Conservation (phyloP, 2,113 vertebrate genomes). For the Cheirogaleus medius region DNA sequence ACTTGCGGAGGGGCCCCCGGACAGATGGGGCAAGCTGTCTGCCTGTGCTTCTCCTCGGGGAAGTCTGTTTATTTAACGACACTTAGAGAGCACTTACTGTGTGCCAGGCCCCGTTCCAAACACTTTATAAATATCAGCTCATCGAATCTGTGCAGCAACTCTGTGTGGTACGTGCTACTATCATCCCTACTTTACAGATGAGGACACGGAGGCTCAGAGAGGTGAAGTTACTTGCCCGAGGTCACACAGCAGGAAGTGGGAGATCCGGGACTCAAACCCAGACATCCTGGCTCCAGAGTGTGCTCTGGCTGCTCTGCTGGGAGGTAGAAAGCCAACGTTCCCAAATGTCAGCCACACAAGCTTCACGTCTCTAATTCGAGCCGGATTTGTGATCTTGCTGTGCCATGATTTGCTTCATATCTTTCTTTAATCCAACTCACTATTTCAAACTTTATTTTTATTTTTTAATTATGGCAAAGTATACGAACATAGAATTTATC, state of each 20-base stretch:
- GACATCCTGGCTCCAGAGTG: not conserved
- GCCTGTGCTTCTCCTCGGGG: rapidly evolving
- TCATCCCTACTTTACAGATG: not conserved
- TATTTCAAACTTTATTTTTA: not conserved
- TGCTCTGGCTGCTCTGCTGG: rapidly evolving
- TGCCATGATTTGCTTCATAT: not conserved
- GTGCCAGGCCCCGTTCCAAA: not conserved
- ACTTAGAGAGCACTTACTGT: not conserved
- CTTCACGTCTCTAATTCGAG: rapidly evolving
- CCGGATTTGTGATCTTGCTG: not conserved
- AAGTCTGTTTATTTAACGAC: not conserved
- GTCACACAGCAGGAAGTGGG: not conserved
- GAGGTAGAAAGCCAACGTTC: rapidly evolving
- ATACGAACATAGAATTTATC: too few relatives aligned
- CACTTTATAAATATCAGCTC: rapidly evolving
- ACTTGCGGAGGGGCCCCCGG: not conserved
- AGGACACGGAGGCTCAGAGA: not conserved
- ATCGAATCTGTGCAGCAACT: not conserved
- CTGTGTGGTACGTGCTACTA: rapidly evolving
- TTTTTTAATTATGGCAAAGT: not conserved
- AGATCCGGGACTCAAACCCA: not conserved
- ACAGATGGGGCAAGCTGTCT: rapidly evolving
- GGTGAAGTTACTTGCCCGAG: not conserved
- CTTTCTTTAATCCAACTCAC: not conserved
- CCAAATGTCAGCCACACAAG: rapidly evolving